These are phyloP conservation scores for Oscheius sp. DNA, from an alignment of 1,140 invertebrate species.

Conservation along the genomic window DNA sequence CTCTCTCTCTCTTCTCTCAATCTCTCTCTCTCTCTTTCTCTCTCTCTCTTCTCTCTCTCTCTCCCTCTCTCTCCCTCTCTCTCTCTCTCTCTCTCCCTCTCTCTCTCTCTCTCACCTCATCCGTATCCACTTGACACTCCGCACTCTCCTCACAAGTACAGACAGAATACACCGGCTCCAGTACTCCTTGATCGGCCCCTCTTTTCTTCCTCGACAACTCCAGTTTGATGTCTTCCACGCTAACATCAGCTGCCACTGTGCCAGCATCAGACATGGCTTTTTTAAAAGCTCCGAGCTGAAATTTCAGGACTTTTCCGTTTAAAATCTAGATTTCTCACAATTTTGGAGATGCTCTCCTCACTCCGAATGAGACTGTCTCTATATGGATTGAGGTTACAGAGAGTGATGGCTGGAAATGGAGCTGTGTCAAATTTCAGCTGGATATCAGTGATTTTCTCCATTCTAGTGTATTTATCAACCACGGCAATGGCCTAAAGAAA, in stretches of 20 bases:
- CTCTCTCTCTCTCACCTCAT: slow-evolving; percentile 17
- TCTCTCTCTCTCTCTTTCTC: no score
- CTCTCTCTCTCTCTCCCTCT: no score
- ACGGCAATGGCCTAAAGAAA: slow-evolving; percentile 47
- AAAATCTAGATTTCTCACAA: neutral
- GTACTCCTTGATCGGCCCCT: slow-evolving; percentile 9
- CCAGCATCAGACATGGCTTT: slow-evolving; percentile 53
- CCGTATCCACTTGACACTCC: neutral
- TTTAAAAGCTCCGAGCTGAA: slow-evolving; percentile 50
- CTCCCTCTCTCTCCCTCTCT: no score
- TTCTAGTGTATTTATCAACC: slow-evolving; percentile 50
- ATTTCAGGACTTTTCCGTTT: neutral
- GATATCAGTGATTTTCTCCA: slow-evolving; percentile 57
- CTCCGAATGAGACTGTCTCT: slow-evolving; percentile 47
- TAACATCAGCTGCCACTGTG: neutral
- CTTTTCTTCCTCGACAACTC: slow-evolving; percentile 27
- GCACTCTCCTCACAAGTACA: slow-evolving; percentile 23
- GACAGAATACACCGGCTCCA: slow-evolving; percentile 24
- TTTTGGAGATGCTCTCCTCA: slow-evolving; percentile 45
- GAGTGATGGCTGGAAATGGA: slow-evolving; percentile 53
- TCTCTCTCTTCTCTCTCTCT: no score
- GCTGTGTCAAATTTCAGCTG: slow-evolving; percentile 53
- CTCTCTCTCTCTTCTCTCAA: no score
- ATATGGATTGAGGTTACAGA: slow-evolving; percentile 56
- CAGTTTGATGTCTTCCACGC: slow-evolving; percentile 2